A percentile compares a stretch with the other conserved stretches of the same genome.
Conservation (phyloP, 2,113 vertebrate species). For the Sorex araneus region DNA sequence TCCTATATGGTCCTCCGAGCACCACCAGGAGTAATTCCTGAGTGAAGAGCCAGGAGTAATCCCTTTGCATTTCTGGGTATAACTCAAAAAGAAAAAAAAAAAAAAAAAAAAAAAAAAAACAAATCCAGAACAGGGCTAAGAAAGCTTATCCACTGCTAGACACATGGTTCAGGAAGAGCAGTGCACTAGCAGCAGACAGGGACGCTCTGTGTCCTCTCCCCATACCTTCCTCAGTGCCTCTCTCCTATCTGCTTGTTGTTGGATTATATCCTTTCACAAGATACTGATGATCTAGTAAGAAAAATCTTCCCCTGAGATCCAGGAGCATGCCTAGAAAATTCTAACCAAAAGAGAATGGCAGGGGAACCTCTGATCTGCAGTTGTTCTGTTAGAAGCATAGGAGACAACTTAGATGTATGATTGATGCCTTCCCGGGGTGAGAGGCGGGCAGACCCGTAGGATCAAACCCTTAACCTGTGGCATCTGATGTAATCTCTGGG, state of each 20-base stretch:
- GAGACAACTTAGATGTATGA: neutral
- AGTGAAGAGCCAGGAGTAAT: no score
- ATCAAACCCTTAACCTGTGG: neutral
- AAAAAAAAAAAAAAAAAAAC: no score
- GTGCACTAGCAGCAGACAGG: neutral
- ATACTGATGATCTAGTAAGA: neutral
- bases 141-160: neutral
- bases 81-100: no score
- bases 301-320: neutral
- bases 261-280: neutral
- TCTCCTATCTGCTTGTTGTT: neutral
- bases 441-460: no score
- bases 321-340: neutral
- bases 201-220: neutral
- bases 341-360: neutral
- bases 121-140: neutral
- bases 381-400: neutral
- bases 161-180: neutral
- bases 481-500: neutral
- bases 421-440: neutral
- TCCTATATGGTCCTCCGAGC: no score
- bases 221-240: neutral
- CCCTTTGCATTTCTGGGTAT: no score
- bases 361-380: neutral
- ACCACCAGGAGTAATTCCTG: neutral